Evolutionary conservation across 2,797 vertebrate species (phyloP).

Genomic region (Anabas testudineus): DNA sequence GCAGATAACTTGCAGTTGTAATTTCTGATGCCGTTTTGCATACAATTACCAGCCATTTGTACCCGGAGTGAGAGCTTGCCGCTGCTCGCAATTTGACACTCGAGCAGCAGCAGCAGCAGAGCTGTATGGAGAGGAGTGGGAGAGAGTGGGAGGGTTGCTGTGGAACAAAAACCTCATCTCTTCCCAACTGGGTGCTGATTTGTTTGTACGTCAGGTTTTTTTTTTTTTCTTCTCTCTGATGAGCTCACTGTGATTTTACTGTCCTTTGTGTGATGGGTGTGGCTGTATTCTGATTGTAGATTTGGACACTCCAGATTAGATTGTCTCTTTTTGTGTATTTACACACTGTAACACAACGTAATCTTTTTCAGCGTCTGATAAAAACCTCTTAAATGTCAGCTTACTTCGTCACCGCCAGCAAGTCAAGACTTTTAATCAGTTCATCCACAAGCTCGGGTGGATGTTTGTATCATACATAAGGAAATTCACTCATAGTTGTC

Average conservation of each 20-base stretch:
- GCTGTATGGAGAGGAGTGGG: slow-evolving; percentile 18
- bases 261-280: slow-evolving; percentile 10
- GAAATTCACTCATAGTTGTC: no score
- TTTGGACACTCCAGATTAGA: slow-evolving; percentile 18
- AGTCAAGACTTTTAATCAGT: no score
- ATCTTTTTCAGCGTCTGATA: background rate
- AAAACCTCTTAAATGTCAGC: background rate
- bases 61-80: slow-evolving; percentile 36
- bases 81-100: slow-evolving; percentile 30
- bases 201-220: slow-evolving; percentile 39
- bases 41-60: slow-evolving; percentile 63
- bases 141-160: slow-evolving; percentile 39
- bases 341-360: background rate
- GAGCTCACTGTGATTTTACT: slow-evolving; percentile 41
- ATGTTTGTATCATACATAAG: no score
- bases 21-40: slow-evolving; percentile 49
- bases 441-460: no score
- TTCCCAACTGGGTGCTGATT: slow-evolving; percentile 32
- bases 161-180: slow-evolving; percentile 40
- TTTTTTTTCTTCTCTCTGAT: slow-evolving; percentile 39
- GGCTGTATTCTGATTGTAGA: background rate
- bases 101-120: slow-evolving; percentile 7
- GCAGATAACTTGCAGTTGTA: slow-evolving; percentile 36
- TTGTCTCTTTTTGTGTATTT: background rate
- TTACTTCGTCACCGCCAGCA: no score